Evolutionary conservation across 1,140 invertebrate genomes (phyloP).

Genomic region (Eurosta solidaginis): DNA sequence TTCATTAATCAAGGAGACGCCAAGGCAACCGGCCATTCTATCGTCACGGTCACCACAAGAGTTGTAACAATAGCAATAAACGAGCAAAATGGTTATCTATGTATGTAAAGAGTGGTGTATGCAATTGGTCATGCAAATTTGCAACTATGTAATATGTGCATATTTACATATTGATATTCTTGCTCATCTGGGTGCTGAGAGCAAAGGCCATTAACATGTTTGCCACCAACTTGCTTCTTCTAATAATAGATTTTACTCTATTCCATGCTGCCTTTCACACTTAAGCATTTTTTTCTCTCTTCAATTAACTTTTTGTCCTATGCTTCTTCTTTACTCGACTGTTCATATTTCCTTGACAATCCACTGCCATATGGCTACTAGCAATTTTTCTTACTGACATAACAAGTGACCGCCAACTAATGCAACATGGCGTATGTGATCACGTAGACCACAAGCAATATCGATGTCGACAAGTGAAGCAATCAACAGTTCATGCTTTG

Average conservation of each 20-base stretch:
- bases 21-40: background rate
- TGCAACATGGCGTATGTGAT: too few species aligned
- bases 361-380: too few species aligned
- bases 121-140: too few species aligned
- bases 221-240: background rate
- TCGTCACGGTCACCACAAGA: background rate
- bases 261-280: background rate
- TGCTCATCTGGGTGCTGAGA: background rate
- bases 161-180: too few species aligned
- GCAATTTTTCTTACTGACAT: too few species aligned
- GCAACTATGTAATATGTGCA: too few species aligned
- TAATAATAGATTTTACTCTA: background rate
- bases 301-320: background rate
- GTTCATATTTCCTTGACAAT: too few species aligned
- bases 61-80: background rate
- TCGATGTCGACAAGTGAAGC: too few species aligned
- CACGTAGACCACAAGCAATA: too few species aligned
- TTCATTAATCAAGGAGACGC: slow-evolving; percentile 4
- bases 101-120: background rate
- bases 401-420: too few species aligned
- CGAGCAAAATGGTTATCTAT: background rate
- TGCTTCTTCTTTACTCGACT: too few species aligned
- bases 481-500: too few species aligned
- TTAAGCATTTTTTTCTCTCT: background rate
- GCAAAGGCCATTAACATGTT: background rate